Percentiles rank a stretch among this genome's conserved stretches.
Conservation (phyloP, 2,113 vertebrate genomes). For the Microcebus jonahi region DNA sequence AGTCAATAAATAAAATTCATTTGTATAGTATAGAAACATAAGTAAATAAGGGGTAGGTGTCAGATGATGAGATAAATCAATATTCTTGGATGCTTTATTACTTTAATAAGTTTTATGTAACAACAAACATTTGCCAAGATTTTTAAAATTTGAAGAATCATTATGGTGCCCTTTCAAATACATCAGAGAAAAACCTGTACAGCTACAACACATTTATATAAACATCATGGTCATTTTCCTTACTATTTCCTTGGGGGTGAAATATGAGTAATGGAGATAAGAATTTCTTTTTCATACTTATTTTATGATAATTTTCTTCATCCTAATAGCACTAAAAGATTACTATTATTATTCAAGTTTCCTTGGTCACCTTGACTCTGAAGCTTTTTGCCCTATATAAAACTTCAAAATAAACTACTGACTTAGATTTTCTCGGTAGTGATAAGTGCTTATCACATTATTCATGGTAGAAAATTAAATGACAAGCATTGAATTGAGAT, state of each 20-base stretch:
- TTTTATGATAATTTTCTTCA: not conserved
- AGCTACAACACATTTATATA: not conserved
- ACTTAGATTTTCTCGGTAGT: not conserved
- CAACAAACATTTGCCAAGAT: not conserved
- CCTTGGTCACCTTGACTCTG: constrained; percentile 21
- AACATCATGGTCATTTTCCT: not conserved
- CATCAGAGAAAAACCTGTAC: not conserved
- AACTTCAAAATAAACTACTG: not conserved
- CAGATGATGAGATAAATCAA: not conserved
- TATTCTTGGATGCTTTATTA: not conserved
- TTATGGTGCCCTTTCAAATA: not conserved
- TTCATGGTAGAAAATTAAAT: not conserved
- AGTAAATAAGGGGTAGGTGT: not conserved
- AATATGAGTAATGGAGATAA: not conserved
- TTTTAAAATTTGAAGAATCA: not conserved
- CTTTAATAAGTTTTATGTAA: not conserved
- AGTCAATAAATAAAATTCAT: not conserved
- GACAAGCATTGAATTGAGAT: not conserved
- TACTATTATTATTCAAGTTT: not conserved
- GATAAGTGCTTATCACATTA: not conserved
- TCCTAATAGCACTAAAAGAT: not conserved
- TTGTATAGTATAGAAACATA: not conserved
- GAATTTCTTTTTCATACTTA: constrained; percentile 40
- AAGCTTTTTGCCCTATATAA: not conserved
- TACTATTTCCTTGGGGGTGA: not conserved